Conservation (phyloP, 2,888 invertebrate species). For the Mythimna lalbum region DNA sequence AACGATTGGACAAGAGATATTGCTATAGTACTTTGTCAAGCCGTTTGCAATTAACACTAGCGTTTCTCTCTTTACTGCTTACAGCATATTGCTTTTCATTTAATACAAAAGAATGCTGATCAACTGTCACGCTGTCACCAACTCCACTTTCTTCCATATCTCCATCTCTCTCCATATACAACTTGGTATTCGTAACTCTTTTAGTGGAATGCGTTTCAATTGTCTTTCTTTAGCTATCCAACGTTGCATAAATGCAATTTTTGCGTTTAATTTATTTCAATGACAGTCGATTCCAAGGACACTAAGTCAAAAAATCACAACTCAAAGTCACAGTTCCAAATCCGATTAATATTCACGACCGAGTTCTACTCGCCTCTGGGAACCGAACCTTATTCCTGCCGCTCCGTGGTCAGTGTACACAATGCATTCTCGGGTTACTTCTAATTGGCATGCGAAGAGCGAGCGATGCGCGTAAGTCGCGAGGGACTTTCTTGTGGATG, state of each 20-base stretch:
- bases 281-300: constrained; percentile 3
- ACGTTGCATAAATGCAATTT: background rate
- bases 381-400: constrained; percentile 61
- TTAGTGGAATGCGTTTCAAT: no score
- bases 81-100: no score
- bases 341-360: constrained; percentile 56
- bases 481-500: constrained; percentile 39
- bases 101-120: no score
- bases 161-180: no score
- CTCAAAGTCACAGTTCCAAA: constrained; percentile 25
- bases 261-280: background rate
- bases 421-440: constrained; percentile 62
- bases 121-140: no score
- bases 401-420: constrained; percentile 63
- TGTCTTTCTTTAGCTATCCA: no score
- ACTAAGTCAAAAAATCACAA: background rate
- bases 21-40: no score
- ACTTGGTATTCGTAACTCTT: no score
- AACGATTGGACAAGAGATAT: no score
- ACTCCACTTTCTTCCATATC: no score
- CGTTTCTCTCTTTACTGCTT: no score
- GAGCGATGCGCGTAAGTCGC: constrained; percentile 52
- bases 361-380: constrained; percentile 54
- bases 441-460: constrained; percentile 54
- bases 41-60: no score